Percentiles rank a stretch among this genome's conserved stretches.
Conservation (phyloP, 37 sponge, comb jelly and placozoan species). For the Sycon ciliatum region DNA sequence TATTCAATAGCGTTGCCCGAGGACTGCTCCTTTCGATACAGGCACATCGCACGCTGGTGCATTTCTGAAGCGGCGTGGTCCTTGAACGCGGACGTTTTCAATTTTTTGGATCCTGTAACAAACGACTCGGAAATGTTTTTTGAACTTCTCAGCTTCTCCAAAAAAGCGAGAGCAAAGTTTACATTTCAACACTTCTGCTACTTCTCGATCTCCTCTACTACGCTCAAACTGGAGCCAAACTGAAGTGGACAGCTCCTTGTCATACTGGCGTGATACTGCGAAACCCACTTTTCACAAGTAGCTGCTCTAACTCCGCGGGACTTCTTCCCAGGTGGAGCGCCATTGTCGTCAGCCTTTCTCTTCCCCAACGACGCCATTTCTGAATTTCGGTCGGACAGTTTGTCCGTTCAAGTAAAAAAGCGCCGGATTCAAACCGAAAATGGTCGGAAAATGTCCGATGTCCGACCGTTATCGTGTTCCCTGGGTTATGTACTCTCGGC, state of each 20-base stretch:
- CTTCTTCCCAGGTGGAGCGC: too few relatives aligned
- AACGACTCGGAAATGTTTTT: neutral
- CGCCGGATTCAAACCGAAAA: too few relatives aligned
- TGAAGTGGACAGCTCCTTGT: constrained; percentile 19
- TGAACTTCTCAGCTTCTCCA: neutral
- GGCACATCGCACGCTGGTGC: neutral
- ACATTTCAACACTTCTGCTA: neutral
- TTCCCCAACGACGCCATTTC: too few relatives aligned
- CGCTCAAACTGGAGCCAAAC: constrained; percentile 16
- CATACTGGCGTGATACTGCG: too few relatives aligned
- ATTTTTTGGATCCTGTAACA: neutral
- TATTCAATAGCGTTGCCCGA: neutral
- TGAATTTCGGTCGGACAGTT: too few relatives aligned
- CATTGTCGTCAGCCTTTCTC: too few relatives aligned
- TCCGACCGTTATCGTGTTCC: too few relatives aligned
- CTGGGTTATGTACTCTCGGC: too few relatives aligned
- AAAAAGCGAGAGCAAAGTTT: neutral
- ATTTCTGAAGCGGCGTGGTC: neutral
- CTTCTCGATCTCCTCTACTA: neutral
- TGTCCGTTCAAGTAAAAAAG: too few relatives aligned
- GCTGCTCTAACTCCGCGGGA: too few relatives aligned
- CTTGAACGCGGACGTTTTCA: neutral
- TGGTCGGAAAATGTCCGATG: too few relatives aligned
- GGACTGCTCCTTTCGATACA: neutral
- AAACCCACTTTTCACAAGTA: too few relatives aligned